phyloP scores from a whole-genome alignment of 2,888 invertebrate species.

The Anarsia innoxiella region DNA sequence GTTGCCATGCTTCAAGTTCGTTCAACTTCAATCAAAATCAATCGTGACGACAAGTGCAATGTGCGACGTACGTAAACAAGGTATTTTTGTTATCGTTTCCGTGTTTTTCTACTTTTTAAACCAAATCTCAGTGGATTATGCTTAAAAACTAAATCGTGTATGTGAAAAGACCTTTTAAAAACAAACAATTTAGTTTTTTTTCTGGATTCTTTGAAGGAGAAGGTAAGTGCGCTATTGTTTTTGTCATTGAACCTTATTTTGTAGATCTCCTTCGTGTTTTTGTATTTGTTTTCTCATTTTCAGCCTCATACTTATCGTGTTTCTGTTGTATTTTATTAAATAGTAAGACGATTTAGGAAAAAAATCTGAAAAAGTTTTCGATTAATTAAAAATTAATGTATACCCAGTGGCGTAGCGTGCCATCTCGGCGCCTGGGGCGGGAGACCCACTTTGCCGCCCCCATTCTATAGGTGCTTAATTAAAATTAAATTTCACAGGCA shows the following conservation, averaged over 20 bases:
- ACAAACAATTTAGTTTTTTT: not conserved
- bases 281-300: not conserved
- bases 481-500: too few relatives aligned
- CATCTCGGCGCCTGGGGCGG: too few relatives aligned
- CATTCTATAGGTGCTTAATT: too few relatives aligned
- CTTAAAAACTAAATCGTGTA: too few relatives aligned
- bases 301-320: too few relatives aligned
- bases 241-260: not conserved
- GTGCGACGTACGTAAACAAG: conserved; percentile 1
- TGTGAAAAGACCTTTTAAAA: too few relatives aligned
- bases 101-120: not conserved
- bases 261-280: not conserved
- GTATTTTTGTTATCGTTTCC: conserved; percentile 1
- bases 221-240: not conserved
- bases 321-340: too few relatives aligned
- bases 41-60: not conserved
- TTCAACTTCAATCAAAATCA: conserved; percentile 1
- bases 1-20: not conserved
- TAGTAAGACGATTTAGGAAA: too few relatives aligned
- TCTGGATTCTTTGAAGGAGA: not conserved
- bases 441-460: too few relatives aligned
- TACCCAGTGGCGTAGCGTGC: too few relatives aligned
- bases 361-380: too few relatives aligned
- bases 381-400: too few relatives aligned
- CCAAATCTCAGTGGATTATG: not conserved